Evolutionary conservation across 1,140 invertebrate species (phyloP).

Genomic region (Drosophila ogumai): DNA sequence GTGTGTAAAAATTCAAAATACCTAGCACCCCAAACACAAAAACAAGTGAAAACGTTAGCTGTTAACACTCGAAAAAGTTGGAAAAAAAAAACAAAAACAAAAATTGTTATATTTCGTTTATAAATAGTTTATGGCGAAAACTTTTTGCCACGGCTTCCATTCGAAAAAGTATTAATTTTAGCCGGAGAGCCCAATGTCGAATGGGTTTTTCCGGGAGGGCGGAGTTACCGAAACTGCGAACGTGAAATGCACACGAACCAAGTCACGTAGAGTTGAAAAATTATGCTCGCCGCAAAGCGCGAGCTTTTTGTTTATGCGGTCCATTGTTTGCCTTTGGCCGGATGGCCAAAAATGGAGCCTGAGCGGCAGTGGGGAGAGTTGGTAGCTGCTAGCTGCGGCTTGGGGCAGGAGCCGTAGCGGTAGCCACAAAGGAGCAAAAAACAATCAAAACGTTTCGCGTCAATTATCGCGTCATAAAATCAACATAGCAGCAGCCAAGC

Average conservation of each 20-base stretch:
- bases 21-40: slow-evolving; percentile 5
- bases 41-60: slow-evolving; percentile 26
- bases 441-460: slow-evolving; percentile 80
- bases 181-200: slow-evolving; percentile 30
- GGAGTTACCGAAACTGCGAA: slow-evolving; percentile 29
- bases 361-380: background rate
- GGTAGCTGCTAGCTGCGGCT: background rate
- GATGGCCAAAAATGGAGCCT: slow-evolving; percentile 14
- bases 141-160: slow-evolving; percentile 34
- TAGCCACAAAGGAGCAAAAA: slow-evolving; percentile 45
- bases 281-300: slow-evolving; percentile 54
- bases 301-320: slow-evolving; percentile 64
- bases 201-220: slow-evolving; percentile 4
- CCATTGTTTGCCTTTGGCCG: slow-evolving; percentile 54
- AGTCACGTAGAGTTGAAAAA: slow-evolving; percentile 59
- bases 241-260: slow-evolving; percentile 43
- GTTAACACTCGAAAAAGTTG: slow-evolving; percentile 39
- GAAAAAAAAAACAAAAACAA: slow-evolving; percentile 1
- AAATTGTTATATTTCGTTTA: slow-evolving; percentile 53
- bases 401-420: too few relatives aligned
- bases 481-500: slow-evolving; percentile 51
- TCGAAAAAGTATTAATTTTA: slow-evolving; percentile 52
- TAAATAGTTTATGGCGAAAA: slow-evolving; percentile 55
- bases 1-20: slow-evolving; percentile 27
- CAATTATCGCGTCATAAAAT: slow-evolving; percentile 83